Evolutionary conservation across 1,140 invertebrate species (phyloP).

Genomic region (Antheraea pernyi): DNA sequence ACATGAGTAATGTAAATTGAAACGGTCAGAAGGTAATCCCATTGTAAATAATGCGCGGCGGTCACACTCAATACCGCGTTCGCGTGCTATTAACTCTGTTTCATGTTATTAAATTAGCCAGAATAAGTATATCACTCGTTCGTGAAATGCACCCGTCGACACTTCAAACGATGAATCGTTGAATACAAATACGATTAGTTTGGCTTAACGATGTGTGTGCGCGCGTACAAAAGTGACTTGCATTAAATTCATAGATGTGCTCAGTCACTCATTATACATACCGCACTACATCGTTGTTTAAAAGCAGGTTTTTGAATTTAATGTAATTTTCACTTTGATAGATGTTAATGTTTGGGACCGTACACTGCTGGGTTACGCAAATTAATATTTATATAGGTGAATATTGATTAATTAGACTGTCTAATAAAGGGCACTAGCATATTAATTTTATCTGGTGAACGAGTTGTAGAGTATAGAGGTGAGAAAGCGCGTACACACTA

Average conservation of each 20-base stretch:
- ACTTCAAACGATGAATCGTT: slow-evolving; percentile 64
- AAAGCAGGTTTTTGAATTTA: slow-evolving; percentile 37
- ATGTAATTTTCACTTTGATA: slow-evolving; percentile 4
- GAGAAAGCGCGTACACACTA: not conserved
- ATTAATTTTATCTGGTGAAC: not conserved
- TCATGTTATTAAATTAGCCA: slow-evolving; percentile 72
- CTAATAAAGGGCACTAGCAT: too few species aligned
- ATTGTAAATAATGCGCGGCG: slow-evolving; percentile 5
- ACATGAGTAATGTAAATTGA: not conserved
- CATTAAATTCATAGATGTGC: slow-evolving; percentile 41
- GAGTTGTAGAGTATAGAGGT: too few species aligned
- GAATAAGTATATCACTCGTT: slow-evolving; percentile 75
- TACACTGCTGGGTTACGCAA: not conserved
- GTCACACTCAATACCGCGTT: slow-evolving; percentile 32
- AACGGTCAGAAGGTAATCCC: not conserved
- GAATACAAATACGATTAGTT: slow-evolving; percentile 54
- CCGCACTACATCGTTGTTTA: slow-evolving; percentile 12
- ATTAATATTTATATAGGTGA: not conserved
- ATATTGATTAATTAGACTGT: not conserved
- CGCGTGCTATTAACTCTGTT: slow-evolving; percentile 32
- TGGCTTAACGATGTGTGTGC: slow-evolving; percentile 28
- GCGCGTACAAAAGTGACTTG: not conserved
- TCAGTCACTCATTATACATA: slow-evolving; percentile 11
- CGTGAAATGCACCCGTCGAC: slow-evolving; percentile 75
- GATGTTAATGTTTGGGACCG: not conserved